A percentile compares a stretch with the other conserved stretches of the same genome.
Evolutionary conservation across 2,888 invertebrate genomes (phyloP).

Genomic region (Polymixis flavicincta): DNA sequence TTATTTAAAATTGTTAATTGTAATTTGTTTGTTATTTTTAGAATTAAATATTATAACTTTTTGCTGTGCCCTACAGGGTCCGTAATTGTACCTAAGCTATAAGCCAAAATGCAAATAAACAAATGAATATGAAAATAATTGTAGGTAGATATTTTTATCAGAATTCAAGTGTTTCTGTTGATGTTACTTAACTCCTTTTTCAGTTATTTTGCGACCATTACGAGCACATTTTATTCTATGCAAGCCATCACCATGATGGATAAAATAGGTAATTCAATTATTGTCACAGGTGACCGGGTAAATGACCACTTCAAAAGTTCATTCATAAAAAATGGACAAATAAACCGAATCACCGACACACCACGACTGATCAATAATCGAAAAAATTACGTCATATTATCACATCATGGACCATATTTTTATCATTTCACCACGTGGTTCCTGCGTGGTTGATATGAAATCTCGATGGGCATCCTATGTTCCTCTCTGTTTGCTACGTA

Average conservation of each 20-base stretch:
- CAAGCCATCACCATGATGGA: neutral
- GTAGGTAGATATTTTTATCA: neutral
- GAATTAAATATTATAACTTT: too few relatives aligned
- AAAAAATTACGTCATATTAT: slow-evolving; percentile 69
- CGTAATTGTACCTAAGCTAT: too few relatives aligned
- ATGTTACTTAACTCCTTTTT: neutral
- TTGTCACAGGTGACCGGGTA: slow-evolving; percentile 12
- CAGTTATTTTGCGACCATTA: neutral
- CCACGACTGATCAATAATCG: slow-evolving; percentile 61
- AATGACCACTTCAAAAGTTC: slow-evolving; percentile 16
- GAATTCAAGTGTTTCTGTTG: neutral
- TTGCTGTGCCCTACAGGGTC: too few relatives aligned
- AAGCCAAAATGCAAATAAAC: too few relatives aligned
- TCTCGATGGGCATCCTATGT: slow-evolving; percentile 61
- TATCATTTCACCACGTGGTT: slow-evolving; percentile 74
- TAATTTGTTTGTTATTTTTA: too few relatives aligned
- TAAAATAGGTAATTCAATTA: neutral
- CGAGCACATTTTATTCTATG: neutral
- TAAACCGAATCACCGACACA: slow-evolving; percentile 38
- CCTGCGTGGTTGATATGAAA: slow-evolving; percentile 58
- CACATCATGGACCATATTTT: slow-evolving; percentile 69
- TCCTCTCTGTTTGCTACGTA: slow-evolving; percentile 68
- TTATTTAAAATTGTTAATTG: too few relatives aligned
- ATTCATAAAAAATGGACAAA: slow-evolving; percentile 45
- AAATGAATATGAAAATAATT: too few relatives aligned